Evolutionary conservation across 92 coral and sea anemone genomes (phyloP), one percentile per base, ranked within the genome.

Genomic region (Palythoa caribaeorum): DNA sequence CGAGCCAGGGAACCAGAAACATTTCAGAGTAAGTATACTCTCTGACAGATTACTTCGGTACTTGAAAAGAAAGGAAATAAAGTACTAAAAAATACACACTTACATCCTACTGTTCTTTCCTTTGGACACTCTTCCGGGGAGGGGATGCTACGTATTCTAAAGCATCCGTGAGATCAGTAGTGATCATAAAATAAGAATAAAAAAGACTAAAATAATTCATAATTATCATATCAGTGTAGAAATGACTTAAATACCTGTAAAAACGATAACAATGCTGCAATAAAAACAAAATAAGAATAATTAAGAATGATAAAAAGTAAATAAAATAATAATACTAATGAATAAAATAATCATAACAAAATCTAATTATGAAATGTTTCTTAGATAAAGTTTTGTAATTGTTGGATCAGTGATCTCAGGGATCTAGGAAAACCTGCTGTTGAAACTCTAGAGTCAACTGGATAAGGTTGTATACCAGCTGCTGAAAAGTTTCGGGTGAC

Each of bases 391-490:
- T 75, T 86, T 65, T 86, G 89, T 63, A 86, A 76, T 65, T 86
- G 89, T 60, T 53, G 68, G 66, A 86, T 76, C 1, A 86, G 76
- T 21, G 89, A 12, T 86, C 84, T 55, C 62, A 86, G 51, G 76
- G 76, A 73, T 37, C 36, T 21, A n/a, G 89, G 84, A 76, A 86
- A 76, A 60, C 83, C 89, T 86, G 84, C 51, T 72, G 51, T 72
- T 72, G 76, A 72, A 72, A 72, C 17, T 72, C 38, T 72, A 1
- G 76, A 8, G 51, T 72, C 51, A 72, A 37, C 9, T 72, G 48
- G 51, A 14, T 72, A 39, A 38, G 76, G 76, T 72, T 72, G 76
- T 38, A 72, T 36, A 72, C 72, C 72, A 66, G 72, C 72, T 66
- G 72, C 72, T 66, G 72, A 19, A 66, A 66, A 66, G 72, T 28